Evolutionary conservation across 1,140 invertebrate species (phyloP).

Genomic region (Meloidogyne exigua): DNA sequence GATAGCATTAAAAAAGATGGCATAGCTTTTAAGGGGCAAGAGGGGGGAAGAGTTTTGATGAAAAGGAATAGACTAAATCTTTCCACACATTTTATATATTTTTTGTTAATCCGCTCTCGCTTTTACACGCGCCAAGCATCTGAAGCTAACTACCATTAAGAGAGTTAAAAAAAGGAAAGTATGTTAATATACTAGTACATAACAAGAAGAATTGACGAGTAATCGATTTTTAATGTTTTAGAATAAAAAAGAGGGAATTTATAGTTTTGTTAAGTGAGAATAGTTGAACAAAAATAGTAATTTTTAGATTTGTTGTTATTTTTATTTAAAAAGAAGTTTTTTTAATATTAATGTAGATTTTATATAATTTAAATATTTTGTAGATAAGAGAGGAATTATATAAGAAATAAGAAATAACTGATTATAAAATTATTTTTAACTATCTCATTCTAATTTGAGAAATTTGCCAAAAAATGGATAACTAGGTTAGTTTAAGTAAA

Average conservation of each 20-base stretch:
- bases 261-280: not conserved
- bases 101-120: not conserved
- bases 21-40: not conserved
- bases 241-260: not conserved
- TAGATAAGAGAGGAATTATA: not conserved
- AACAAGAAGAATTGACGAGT: not conserved
- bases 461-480: not conserved
- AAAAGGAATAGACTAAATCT: not conserved
- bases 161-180: not conserved
- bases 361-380: too few relatives aligned
- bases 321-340: too few relatives aligned
- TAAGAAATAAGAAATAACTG: not conserved
- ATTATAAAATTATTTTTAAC: not conserved
- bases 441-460: not conserved
- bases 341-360: too few relatives aligned
- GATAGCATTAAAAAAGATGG: not conserved
- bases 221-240: constrained; percentile 5
- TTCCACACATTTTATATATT: not conserved
- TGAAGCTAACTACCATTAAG: not conserved
- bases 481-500: not conserved
- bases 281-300: too few relatives aligned
- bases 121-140: not conserved
- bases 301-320: too few relatives aligned
- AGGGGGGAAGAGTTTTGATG: not conserved
- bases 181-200: not conserved